A percentile compares a stretch with the other conserved stretches of the same genome.
Evolutionary conservation across 1,140 invertebrate genomes (phyloP).

Genomic region (Leptinotarsa lineolata): DNA sequence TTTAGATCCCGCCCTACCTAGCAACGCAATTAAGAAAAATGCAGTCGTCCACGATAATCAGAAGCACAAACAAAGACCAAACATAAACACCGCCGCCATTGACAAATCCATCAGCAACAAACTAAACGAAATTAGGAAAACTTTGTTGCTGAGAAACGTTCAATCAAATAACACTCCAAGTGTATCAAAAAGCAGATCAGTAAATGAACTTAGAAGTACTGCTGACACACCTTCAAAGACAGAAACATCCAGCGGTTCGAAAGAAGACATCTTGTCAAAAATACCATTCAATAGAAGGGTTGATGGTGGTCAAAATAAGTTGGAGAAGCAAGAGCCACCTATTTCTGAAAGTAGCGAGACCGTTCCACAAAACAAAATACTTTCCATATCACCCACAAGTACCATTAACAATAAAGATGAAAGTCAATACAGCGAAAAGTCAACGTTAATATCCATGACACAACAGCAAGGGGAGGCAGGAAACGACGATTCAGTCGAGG

Average conservation of each 20-base stretch:
- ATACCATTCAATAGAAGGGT: background rate
- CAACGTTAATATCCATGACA: constrained; percentile 15
- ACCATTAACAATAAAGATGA: background rate
- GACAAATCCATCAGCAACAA: background rate
- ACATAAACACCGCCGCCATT: background rate
- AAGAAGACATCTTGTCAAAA: constrained; percentile 6
- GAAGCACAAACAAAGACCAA: constrained; percentile 5
- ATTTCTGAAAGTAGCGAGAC: too few species aligned
- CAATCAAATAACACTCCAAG: too few species aligned
- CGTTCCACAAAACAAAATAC: too few species aligned
- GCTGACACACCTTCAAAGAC: too few species aligned
- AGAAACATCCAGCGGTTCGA: too few species aligned
- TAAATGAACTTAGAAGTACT: too few species aligned
- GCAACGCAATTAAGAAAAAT: constrained; percentile 4
- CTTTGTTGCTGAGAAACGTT: background rate
- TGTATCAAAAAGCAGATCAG: too few species aligned
- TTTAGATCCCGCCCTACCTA: background rate
- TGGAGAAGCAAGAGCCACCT: too few species aligned
- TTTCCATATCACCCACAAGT: too few species aligned
- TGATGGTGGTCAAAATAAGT: too few species aligned
- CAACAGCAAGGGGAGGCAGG: background rate
- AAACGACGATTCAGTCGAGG: too few species aligned
- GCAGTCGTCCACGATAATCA: background rate
- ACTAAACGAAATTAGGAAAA: background rate
- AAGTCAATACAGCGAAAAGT: background rate